These are phyloP conservation scores for Halichondria panicea DNA, from an alignment of 37 sponge, comb jelly and placozoan species.

Conservation along the genomic window DNA sequence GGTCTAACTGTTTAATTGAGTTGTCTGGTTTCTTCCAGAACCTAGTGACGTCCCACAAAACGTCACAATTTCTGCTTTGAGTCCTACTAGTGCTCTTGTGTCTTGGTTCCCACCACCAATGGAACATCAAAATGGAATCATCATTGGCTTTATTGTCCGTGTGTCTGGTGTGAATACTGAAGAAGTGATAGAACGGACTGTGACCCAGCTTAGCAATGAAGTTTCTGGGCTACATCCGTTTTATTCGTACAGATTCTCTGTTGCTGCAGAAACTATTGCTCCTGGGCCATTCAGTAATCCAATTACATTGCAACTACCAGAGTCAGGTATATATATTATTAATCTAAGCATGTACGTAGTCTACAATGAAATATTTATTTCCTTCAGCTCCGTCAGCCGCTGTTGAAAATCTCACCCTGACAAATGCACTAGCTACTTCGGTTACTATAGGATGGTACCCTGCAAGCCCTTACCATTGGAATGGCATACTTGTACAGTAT, in stretches of 20 bases:
- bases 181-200: neutral
- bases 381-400: conserved; percentile 1
- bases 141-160: conserved; percentile 1
- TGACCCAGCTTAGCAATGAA: neutral
- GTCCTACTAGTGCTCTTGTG: neutral
- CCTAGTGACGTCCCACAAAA: neutral
- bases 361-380: too few species aligned
- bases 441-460: conserved; percentile 5
- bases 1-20: neutral
- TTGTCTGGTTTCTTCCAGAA: neutral
- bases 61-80: neutral
- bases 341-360: too few species aligned
- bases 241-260: neutral
- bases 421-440: neutral
- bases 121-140: conserved; percentile 38
- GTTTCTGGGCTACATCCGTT: conserved; percentile 35
- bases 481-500: conserved; percentile 18
- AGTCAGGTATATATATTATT: too few species aligned
- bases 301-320: neutral
- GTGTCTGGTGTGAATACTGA: conserved; percentile 7
- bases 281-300: conserved; percentile 17
- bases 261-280: conserved; percentile 41
- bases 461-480: neutral
- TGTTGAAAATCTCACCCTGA: neutral
- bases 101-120: conserved; percentile 19